Base-by-base conservation (phyloP, 2,113 vertebrate genomes). In the Rana temporaria region DNA sequence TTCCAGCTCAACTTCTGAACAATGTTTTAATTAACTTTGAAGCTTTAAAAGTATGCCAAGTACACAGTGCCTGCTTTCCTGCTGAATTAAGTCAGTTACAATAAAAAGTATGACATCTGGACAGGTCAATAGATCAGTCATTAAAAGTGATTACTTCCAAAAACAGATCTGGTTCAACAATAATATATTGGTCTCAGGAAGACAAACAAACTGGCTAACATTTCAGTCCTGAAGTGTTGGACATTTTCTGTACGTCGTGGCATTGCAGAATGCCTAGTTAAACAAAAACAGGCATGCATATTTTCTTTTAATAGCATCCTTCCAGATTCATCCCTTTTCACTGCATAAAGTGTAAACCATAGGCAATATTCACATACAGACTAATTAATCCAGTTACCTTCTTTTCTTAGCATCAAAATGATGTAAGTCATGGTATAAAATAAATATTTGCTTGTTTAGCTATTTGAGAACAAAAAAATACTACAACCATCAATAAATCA, bases 21-120 rank as follows among this genome's bases (percentile, higher is more conserved):
- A 82, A 66, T 74, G 60, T 52, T 82, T 19, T 66, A 64, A 82
- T 82, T 74, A 82, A 82, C 73, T 66, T 34, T 60, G 56, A 65
- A 42, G 26, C 70, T 34, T 66, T 65, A 34, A 73, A 14, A 14
- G 48, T 24, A 62, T 64, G 48, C 64, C 67, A 82, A 78, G 2
- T 34, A 16, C 26, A 15, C 62, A 75, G 16, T 12, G 68, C 78
- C 32, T 71, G 68, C 32, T 65, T 78, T 24, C 16, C 18, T 52
- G 22, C 60, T 52, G 3, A 70, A 15, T 57, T 67, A 48, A 32
- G 84, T 66, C 7, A 64, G 48, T 72, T 63, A 34, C 16, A 9
- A 64, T 30, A 73, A 81, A 63, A 52, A 72, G 81, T 38, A 38
- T 42, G 14, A 66, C 11, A 84, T 6, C 65, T 32, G 79, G 79